phyloP scores from a whole-genome alignment of 2,888 invertebrate genomes.

The Serripes groenlandicus region DNA sequence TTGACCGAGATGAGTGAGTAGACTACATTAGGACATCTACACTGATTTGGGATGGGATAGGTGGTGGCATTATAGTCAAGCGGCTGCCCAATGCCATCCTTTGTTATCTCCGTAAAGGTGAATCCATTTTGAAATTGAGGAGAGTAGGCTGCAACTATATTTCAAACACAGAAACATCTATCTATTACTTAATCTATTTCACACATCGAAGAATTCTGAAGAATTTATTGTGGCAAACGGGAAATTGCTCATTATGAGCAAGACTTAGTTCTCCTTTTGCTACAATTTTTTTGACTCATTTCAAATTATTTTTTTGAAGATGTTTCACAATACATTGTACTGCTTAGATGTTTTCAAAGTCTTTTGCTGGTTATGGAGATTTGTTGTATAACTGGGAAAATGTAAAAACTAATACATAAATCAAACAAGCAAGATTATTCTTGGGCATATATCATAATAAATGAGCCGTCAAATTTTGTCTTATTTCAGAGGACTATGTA shows the following conservation, averaged over 20 bases:
- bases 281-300: background rate
- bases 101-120: constrained; percentile 38
- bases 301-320: no score
- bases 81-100: constrained; percentile 20
- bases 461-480: no score
- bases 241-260: constrained; percentile 1
- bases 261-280: background rate
- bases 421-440: no score
- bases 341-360: no score
- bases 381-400: no score
- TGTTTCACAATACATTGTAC: no score
- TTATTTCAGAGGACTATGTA: no score
- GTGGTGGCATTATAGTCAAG: constrained; percentile 50
- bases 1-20: constrained; percentile 34
- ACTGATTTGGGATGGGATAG: constrained; percentile 24
- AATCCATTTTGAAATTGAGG: constrained; percentile 41
- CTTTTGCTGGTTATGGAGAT: no score
- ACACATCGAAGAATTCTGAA: background rate
- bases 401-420: no score
- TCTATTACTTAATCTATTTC: background rate
- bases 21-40: constrained; percentile 39
- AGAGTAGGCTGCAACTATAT: constrained; percentile 28
- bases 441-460: no score
- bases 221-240: background rate
- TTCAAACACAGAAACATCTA: background rate